phyloP scores from a whole-genome alignment of 2,113 vertebrate genomes.

The Macrotus californicus region DNA sequence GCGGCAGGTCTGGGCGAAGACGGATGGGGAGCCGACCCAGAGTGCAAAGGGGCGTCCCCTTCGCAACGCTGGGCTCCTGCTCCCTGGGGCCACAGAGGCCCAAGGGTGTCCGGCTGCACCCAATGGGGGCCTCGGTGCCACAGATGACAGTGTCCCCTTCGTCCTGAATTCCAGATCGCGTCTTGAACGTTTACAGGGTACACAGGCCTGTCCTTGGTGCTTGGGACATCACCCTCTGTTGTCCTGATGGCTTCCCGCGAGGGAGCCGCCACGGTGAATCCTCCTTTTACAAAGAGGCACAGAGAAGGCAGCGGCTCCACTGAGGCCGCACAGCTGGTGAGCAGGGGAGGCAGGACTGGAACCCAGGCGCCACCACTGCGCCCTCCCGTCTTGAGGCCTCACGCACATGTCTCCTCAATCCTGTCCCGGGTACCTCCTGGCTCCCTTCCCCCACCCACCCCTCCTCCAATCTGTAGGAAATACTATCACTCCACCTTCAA shows the following conservation, averaged over 20 bases:
- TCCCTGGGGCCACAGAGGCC: neutral
- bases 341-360: no score
- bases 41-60: neutral
- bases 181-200: accelerated
- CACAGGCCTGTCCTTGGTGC: accelerated
- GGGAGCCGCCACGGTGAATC: neutral
- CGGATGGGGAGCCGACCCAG: accelerated
- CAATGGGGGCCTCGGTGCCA: accelerated
- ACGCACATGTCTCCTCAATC: neutral
- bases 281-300: neutral
- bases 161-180: neutral
- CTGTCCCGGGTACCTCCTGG: neutral
- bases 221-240: neutral
- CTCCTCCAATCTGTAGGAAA: neutral
- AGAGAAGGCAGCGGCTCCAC: neutral
- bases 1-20: neutral
- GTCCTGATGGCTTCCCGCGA: accelerated
- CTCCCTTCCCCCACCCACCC: neutral
- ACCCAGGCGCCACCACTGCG: neutral
- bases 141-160: accelerated
- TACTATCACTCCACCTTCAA: neutral
- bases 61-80: neutral
- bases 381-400: neutral
- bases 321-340: neutral
- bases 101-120: neutral